phyloP scores from a whole-genome alignment of 2,888 invertebrate species.

The Ametastegia equiseti region DNA sequence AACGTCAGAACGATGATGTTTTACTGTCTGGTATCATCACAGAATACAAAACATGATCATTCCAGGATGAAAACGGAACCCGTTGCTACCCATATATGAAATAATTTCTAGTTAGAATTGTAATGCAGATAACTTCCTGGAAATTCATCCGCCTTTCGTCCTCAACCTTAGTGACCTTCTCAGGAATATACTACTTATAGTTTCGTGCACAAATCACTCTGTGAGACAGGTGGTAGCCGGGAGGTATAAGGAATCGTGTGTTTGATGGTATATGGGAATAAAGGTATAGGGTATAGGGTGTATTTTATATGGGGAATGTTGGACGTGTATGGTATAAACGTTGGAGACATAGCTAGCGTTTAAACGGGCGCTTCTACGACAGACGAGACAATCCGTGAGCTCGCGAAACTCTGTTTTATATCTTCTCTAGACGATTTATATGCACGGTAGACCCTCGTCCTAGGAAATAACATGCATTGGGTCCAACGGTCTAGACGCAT shows the following conservation, averaged over 20 bases:
- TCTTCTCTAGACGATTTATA: slow-evolving; percentile 60
- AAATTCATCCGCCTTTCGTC: slow-evolving; percentile 10
- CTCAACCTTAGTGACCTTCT: slow-evolving; percentile 32
- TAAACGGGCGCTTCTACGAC: slow-evolving; percentile 36
- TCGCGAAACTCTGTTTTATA: slow-evolving; percentile 52
- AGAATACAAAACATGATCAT: not conserved
- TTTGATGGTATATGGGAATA: not conserved
- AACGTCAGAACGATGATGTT: not conserved
- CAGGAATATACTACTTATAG: slow-evolving; percentile 50
- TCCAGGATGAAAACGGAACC: not conserved
- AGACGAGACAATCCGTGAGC: slow-evolving; percentile 41
- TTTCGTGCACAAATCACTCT: slow-evolving; percentile 57
- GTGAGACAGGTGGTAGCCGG: slow-evolving; percentile 41
- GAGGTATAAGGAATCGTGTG: slow-evolving; percentile 16
- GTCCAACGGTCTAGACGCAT: slow-evolving; percentile 1
- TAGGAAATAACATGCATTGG: slow-evolving; percentile 11
- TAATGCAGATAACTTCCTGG: slow-evolving; percentile 28
- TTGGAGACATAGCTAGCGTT: slow-evolving; percentile 18
- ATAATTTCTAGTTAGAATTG: not conserved
- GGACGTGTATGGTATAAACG: not conserved
- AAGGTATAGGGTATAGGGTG: not conserved
- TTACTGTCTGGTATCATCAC: not conserved
- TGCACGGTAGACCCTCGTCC: slow-evolving; percentile 18
- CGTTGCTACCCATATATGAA: not conserved
- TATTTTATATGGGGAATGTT: not conserved